Conservation (phyloP, 2,888 invertebrate species). For the Lepidonotus clava region DNA sequence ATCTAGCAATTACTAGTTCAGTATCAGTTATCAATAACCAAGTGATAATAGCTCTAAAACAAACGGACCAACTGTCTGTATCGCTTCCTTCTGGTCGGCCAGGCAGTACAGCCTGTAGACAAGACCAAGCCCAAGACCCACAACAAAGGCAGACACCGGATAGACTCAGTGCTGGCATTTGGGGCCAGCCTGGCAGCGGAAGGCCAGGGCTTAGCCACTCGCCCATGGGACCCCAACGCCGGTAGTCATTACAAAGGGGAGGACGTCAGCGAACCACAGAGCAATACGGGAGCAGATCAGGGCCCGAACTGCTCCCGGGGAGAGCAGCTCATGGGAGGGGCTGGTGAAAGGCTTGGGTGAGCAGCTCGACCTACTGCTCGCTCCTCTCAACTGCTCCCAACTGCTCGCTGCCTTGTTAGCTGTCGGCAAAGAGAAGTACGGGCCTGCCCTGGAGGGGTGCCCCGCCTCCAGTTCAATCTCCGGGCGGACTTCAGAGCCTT, state of each 20-base stretch:
- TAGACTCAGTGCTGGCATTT: conserved; percentile 34
- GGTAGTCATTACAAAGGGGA: conserved; percentile 45
- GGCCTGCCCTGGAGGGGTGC: too few relatives aligned
- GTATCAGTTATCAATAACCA: not conserved
- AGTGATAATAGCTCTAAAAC: not conserved
- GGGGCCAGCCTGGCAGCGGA: conserved; percentile 22
- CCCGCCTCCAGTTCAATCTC: too few relatives aligned
- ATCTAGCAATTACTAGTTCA: too few relatives aligned
- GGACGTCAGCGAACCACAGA: too few relatives aligned
- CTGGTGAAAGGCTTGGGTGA: not conserved
- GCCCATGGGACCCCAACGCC: conserved; percentile 9
- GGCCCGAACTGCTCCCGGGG: too few relatives aligned
- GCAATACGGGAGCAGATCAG: too few relatives aligned
- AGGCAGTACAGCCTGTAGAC: not conserved
- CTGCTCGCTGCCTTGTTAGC: too few relatives aligned
- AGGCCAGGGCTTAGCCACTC: conserved; percentile 5
- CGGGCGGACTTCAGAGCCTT: too few relatives aligned
- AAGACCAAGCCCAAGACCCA: not conserved
- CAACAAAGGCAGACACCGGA: conserved; percentile 35
- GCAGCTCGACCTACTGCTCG: too few relatives aligned
- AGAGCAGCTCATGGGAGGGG: not conserved
- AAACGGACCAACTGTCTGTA: not conserved
- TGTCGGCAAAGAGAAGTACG: too few relatives aligned
- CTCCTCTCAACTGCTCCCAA: too few relatives aligned
- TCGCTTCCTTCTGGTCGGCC: conserved; percentile 6